phyloP scores from a whole-genome alignment of 2,797 vertebrate species.

The Carduelis carduelis region DNA sequence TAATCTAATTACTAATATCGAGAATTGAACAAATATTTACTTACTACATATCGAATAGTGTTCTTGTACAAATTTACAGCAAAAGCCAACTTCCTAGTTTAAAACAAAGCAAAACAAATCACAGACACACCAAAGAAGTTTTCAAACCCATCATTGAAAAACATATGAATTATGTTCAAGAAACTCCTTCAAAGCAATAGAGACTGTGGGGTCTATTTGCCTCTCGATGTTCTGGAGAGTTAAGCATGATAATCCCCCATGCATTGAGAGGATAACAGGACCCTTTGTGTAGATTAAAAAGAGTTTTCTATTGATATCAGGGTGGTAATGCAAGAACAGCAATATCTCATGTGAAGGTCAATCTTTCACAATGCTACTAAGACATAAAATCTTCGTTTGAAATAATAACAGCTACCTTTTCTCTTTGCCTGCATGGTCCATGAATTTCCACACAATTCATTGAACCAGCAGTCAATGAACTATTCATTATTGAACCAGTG shows the following conservation, averaged over 20 bases:
- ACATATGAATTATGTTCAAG: constrained; percentile 17
- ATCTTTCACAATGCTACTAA: constrained; percentile 74
- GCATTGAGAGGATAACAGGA: constrained; percentile 66
- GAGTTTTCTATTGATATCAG: constrained; percentile 73
- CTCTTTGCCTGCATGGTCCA: constrained; percentile 65
- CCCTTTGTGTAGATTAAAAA: constrained; percentile 69
- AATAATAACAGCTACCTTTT: constrained; percentile 78
- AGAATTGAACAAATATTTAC: neutral
- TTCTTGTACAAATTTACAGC: neutral
- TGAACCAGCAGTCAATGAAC: constrained; percentile 70
- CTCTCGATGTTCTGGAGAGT: constrained; percentile 42
- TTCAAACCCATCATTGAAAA: neutral
- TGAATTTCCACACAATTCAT: constrained; percentile 74
- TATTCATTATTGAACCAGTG: constrained; percentile 64
- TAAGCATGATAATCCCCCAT: constrained; percentile 62
- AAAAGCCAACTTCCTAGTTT: neutral
- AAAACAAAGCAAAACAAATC: neutral
- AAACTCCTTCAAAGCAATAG: constrained; percentile 27
- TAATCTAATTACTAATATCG: neutral
- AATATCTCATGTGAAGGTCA: constrained; percentile 75
- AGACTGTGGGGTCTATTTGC: constrained; percentile 16
- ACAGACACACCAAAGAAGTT: neutral
- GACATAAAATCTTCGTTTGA: constrained; percentile 77
- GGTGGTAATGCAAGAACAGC: constrained; percentile 67
- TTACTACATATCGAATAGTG: neutral